Conservation (phyloP, 2,113 vertebrate species). For the Neogobius melanostomus region DNA sequence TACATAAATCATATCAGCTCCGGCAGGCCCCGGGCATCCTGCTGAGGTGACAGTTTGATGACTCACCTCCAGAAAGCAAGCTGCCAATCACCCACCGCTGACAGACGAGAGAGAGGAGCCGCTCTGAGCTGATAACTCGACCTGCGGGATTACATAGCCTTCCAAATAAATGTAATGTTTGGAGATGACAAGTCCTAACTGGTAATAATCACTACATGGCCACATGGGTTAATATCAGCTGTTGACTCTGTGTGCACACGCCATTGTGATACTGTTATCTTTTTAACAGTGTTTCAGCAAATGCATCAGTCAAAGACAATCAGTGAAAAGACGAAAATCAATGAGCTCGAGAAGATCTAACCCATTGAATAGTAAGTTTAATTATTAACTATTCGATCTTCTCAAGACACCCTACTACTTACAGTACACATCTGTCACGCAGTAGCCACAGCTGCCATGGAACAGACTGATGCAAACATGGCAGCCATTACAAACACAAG, state of each 20-base stretch:
- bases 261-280: neutral
- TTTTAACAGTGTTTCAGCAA: neutral
- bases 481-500: neutral
- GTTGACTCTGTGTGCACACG: neutral
- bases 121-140: conserved; percentile 13
- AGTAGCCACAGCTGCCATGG: neutral
- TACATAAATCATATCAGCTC: conserved; percentile 73
- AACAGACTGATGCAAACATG: neutral
- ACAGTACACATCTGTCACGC: neutral
- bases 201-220: conserved; percentile 10
- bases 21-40: conserved; percentile 50
- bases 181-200: conserved; percentile 32
- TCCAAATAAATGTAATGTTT: conserved; percentile 34
- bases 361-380: too few relatives aligned
- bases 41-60: conserved; percentile 61
- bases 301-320: neutral
- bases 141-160: conserved; percentile 26
- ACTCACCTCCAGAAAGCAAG: conserved; percentile 60
- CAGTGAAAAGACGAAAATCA: too few relatives aligned
- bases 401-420: too few relatives aligned
- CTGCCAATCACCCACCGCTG: conserved; percentile 66
- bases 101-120: conserved; percentile 53
- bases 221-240: neutral
- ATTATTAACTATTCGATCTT: neutral
- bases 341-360: too few relatives aligned